Conservation (phyloP, 64 coral and sea anemone genomes). For the Cladopsammia gracilis region DNA sequence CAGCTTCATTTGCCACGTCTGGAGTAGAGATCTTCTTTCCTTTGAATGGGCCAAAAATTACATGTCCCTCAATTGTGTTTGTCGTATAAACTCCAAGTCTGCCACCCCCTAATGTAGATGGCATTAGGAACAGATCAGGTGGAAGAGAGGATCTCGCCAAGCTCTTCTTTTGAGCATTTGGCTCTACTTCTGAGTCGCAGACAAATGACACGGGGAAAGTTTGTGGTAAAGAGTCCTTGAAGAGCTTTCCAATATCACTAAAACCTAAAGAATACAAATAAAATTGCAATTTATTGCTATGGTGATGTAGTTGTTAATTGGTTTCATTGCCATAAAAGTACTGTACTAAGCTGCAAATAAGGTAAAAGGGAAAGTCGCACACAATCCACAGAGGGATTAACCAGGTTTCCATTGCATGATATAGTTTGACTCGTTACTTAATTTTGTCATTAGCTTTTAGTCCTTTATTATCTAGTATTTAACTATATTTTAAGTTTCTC, state of each 20-base stretch:
- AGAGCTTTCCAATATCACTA: background rate
- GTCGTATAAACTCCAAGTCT: slow-evolving; percentile 36
- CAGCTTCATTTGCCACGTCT: slow-evolving; percentile 1
- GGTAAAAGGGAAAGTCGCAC: no score
- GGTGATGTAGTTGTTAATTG: no score
- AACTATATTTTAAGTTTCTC: no score
- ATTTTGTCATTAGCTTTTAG: no score
- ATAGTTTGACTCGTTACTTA: no score
- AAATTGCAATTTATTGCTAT: no score
- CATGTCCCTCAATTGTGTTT: background rate
- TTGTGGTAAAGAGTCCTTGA: background rate
- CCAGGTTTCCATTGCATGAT: no score
- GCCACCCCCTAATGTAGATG: slow-evolving; percentile 19
- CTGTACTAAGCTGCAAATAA: no score
- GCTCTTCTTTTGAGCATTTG: background rate
- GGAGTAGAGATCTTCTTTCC: slow-evolving; percentile 13
- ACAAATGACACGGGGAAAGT: background rate
- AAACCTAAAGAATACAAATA: background rate
- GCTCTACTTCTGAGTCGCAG: background rate
- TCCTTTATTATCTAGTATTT: no score
- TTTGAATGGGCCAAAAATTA: slow-evolving; percentile 37
- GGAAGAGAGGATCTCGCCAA: slow-evolving; percentile 38
- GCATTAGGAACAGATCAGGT: slow-evolving; percentile 2
- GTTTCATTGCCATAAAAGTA: no score
- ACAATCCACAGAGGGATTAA: no score